Evolutionary conservation across 2,113 vertebrate genomes (phyloP), one percentile per base, ranked within the genome.

Genomic region (Octodon degus): DNA sequence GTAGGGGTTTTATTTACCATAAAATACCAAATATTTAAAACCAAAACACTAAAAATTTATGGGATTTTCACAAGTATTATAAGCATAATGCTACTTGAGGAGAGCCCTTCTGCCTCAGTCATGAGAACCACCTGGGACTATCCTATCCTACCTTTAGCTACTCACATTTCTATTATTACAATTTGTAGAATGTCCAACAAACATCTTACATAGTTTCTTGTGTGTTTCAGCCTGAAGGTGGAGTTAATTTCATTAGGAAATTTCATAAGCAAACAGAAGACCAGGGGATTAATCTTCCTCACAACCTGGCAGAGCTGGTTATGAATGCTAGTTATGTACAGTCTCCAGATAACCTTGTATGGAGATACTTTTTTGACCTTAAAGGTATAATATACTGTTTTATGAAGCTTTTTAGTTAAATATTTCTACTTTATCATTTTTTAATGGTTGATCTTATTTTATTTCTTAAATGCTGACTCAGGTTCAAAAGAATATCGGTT

Each of bases 281-380:
- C 53, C 98, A 98, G 81, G 98, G 87, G 0, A 0, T 98, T 32
- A 98, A 98, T 86, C 97, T 98, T 74, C 98, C 98, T 12, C 30
- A 97, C 1, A 98, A 98, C 74, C n/a, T 98, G 37, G 76, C 94
- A 0, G 96, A 98, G 24, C 97, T 98, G 0, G 96, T 98, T 3
- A 96, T 93, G 37, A 98, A 97, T 22, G 93, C 97, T n/a, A 97
- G 32, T 68, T 98, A 98, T 0, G 25, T 68, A 3, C 98, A 98
- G 70, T 98, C 98, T 53, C 96, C 96, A 0, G 97, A 97, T 17
- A 89, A 1, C 14, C 90, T 97, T 0, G 98, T 98, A 0, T 98
- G 98, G 98, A 97, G 58, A 58, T 98, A 98, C 79, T 98, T 98
- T 94, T 98, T 98, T 86, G 58, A 98, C 68, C 97, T 99, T 88